phyloP scores from a whole-genome alignment of 2,888 invertebrate species.

The Ptilodon capucinus region DNA sequence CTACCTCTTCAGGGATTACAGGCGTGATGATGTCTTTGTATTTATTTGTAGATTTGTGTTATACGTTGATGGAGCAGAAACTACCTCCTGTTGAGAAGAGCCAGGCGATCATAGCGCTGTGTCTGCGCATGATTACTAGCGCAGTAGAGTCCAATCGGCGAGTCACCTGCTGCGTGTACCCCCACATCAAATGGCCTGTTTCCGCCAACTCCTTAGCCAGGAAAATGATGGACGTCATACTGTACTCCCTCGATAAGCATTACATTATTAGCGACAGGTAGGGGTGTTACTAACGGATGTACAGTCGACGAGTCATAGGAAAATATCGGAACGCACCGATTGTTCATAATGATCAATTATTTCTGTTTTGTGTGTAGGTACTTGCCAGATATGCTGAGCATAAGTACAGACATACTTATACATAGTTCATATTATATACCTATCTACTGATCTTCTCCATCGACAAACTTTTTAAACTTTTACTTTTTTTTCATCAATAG shows the following conservation, averaged over 20 bases:
- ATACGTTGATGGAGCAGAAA: conserved; percentile 52
- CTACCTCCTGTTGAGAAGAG: conserved; percentile 58
- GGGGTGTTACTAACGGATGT: no score
- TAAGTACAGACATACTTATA: no score
- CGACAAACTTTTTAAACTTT: no score
- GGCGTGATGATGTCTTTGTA: background rate
- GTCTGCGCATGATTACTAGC: conserved; percentile 53
- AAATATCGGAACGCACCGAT: no score
- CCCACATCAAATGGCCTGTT: conserved; percentile 55
- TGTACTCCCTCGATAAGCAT: conserved; percentile 51
- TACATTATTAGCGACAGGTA: conserved; percentile 62
- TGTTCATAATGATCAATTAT: no score
- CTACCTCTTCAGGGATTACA: no score
- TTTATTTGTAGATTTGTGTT: conserved; percentile 52
- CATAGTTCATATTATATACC: no score
- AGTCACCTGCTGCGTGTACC: conserved; percentile 57
- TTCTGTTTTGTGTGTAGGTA: no score
- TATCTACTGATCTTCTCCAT: no score
- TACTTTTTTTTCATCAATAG: no score
- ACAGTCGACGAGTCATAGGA: no score
- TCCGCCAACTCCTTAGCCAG: conserved; percentile 40
- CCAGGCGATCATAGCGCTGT: conserved; percentile 54
- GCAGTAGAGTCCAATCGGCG: conserved; percentile 24
- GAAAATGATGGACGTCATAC: conserved; percentile 48
- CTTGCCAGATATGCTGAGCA: no score